Base-by-base conservation (phyloP, 2,113 vertebrate genomes). In the Mobula hypostoma region DNA sequence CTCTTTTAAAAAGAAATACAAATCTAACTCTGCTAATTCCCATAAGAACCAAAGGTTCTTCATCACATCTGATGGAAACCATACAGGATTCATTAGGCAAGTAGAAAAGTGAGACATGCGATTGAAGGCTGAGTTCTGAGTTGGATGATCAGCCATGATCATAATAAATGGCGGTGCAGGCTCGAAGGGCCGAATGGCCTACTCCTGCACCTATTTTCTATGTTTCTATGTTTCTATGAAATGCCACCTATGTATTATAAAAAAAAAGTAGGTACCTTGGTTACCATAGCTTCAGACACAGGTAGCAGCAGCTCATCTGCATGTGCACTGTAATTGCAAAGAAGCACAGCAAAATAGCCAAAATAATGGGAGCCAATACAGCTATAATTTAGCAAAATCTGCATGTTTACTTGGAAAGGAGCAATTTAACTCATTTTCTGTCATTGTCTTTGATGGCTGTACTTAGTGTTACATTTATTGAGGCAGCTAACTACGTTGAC, bases 341-440 rank as follows among this genome's bases (percentile, higher is more conserved):
- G 8, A 48, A 48, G 17, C 8, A 27, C 11, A 93, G 8, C 40
- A 74, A 56, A 70, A 61, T 58, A 12, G n/a, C 14, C 11, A 27
- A 74, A 48, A 93, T 24, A 74, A 93, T 74, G 27, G 68, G 21
- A 93, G 40, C 63, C 21, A 88, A 61, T 40, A 72, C 90, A 70
- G 12, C 90, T 76, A 9, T 24, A 93, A 93, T 56, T 66, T 36
- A 70, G 36, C 36, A 93, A 48, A 70, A 93, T 74, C 14, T 72
- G 9, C 48, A 21, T 93, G 24, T 74, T 93, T 93, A 74, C 15
- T 68, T 93, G 36, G 74, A 40, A 7, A 48, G 68, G 90, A 48
- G 17, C 21, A 76, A 93, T 93, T 93, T 93, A 29, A 68, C 29
- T 72, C 90, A 92, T 66, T 92, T 72, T 72, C 17, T n/a, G 32